These are phyloP conservation scores for Hydrochoerus hydrochaeris DNA, from an alignment of 2,113 vertebrate species.

Conservation along the genomic window DNA sequence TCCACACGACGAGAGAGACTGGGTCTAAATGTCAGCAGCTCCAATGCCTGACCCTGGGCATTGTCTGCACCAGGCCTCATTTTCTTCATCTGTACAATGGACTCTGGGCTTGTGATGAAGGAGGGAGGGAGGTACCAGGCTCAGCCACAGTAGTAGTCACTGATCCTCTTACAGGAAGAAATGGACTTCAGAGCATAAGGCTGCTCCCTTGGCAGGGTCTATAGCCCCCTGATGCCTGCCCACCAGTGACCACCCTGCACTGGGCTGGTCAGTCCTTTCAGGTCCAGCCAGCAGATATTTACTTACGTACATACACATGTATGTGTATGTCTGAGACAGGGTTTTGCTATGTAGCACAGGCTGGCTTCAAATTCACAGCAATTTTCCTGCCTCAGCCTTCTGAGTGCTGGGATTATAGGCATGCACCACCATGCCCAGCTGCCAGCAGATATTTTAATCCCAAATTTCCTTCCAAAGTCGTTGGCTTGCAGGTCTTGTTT, in stretches of 20 bases:
- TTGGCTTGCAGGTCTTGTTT: background rate
- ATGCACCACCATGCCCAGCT: background rate
- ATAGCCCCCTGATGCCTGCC: background rate
- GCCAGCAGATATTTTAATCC: background rate
- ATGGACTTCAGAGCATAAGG: background rate
- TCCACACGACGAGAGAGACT: too few species aligned
- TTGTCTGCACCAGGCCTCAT: background rate
- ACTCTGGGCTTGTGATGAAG: background rate
- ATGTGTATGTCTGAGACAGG: background rate
- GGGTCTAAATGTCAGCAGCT: background rate
- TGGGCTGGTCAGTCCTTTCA: background rate
- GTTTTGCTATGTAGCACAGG: background rate
- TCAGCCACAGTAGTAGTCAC: rapidly evolving
- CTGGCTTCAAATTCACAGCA: background rate
- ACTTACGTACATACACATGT: background rate
- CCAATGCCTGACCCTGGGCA: too few species aligned
- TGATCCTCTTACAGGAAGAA: background rate
- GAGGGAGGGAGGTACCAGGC: background rate
- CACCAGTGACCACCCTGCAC: background rate
- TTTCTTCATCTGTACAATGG: background rate
- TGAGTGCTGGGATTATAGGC: background rate
- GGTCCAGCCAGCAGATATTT: background rate
- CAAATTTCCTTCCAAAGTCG: background rate
- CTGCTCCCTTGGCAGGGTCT: background rate
- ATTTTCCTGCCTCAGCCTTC: background rate